Evolutionary conservation across 1,140 invertebrate genomes (phyloP).

Genomic region (Tyrophagus putrescentiae): DNA sequence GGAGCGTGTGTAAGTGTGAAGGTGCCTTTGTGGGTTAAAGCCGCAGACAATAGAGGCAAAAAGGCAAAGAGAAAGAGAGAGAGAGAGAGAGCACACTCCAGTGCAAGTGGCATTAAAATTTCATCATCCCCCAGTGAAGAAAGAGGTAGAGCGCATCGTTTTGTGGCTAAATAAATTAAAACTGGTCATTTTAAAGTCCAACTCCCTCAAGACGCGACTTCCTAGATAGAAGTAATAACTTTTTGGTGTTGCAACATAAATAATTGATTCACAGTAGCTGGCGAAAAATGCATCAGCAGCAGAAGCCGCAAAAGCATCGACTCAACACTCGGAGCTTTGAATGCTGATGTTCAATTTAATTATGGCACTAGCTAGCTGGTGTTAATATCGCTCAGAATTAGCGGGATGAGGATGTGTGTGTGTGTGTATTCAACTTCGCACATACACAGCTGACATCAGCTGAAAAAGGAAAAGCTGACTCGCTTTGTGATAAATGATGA

Average conservation of each 20-base stretch:
- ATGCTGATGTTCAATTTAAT: no score
- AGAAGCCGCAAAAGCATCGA: background rate
- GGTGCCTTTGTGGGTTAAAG: no score
- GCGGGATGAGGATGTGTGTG: no score
- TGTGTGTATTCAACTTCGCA: no score
- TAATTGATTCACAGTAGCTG: conserved; percentile 1
- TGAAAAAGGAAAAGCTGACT: background rate
- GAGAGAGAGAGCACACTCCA: background rate
- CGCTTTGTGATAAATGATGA: background rate
- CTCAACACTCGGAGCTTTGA: background rate
- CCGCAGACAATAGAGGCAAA: no score
- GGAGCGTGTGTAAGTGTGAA: no score
- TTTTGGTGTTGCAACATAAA: background rate
- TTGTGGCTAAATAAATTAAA: no score
- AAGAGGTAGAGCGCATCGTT: no score
- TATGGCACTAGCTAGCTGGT: background rate
- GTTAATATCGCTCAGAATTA: background rate
- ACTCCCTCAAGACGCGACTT: background rate
- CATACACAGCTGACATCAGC: background rate
- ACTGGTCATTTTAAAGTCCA: no score
- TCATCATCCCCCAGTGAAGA: no score
- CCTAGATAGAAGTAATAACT: background rate
- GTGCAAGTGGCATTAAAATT: background rate
- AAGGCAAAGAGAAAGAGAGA: background rate
- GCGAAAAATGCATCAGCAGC: background rate